Evolutionary conservation across 1,140 invertebrate genomes (phyloP), one percentile per base, ranked within the genome.

Genomic region (Zaprionus vittiger): DNA sequence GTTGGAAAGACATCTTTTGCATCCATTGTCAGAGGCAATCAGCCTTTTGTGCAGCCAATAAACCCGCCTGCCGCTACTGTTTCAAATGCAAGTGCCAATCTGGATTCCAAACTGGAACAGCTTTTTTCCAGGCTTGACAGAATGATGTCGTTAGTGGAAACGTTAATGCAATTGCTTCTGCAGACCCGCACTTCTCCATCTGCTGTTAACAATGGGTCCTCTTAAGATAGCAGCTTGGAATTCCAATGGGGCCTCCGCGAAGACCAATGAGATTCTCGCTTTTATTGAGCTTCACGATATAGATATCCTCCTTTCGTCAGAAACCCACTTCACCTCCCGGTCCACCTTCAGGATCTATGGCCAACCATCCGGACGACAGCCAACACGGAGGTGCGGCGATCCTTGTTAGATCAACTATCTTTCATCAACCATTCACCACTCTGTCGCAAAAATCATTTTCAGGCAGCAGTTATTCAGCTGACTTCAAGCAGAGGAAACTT

Each of bases 201-300:
- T 59, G 31, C 31, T 12, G 9, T 20, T 59, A n/a, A 59, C 4
- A 34, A 37, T 59, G 56, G 56, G 31, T 59, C 28, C 56, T 20
- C 26, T 59, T 59, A 59, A 38, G 14, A 59, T 59, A 59, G 31
- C 17, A 59, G 17, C 31, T 11, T 59, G 2, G 56, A 59, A 59
- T 37, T 6, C 56, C 2, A 59, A 59, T 20, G 31, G 31, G 56
- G 31, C 31, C 9, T 20, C 15, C n/a, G 38, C 31, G 17, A 59
- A 59, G 31, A 37, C n/a, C 26, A 59, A 59, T 11, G 56, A 37
- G 17, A 59, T 59, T 17, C 12, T 17, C 14, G 31, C 52, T 15
- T 55, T 34, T 17, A 59, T 38, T 20, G 31, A 59, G n/a, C 56
- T 59, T n/a, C 17, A 55, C 15, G 38, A n/a, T 3, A 44, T n/a